Evolutionary conservation across 1,140 invertebrate species (phyloP), one percentile per base, ranked within the genome.

Genomic region (Drosophila orosa): DNA sequence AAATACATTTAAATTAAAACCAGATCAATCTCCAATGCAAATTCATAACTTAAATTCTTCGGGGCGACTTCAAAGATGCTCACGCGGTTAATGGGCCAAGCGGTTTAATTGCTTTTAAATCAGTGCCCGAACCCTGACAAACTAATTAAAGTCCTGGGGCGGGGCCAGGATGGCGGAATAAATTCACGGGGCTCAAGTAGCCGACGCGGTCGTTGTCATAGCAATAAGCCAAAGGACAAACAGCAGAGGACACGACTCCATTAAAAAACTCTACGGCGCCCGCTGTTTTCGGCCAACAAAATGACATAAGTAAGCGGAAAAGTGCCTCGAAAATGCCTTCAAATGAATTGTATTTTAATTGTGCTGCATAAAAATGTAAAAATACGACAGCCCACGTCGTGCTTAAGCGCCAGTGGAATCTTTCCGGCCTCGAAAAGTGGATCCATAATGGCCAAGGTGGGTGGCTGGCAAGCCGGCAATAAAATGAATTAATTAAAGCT

Each of bases 271-370:
- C 74, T 33, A 66, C 50, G 50, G 39, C 19, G 17, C 17, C 15
- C 45, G 24, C 24, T n/a, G 42, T 45, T 31, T 58, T 63, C 27
- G 39, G 22, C 13, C 44, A 25, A 40, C n/a, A 44, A 58, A 65
- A 42, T 63, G 48, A 71, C 66, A 65, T 52, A 75, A 78, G 48
- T 48, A 62, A 47, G 61, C 47, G 65, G n/a, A 66, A 66, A 74
- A 54, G 44, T 55, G 55, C 42, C 74, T 25, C 44, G 42, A 59
- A 31, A 71, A 71, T 31, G 40, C 67, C 62, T 27, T 22, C 52
- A 75, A 85, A 72, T 78, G 60, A 81, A 81, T 87, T 85, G 78
- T 87, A 60, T 87, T 87, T 85, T 85, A 82, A 85, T 85, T 85
- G 69, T 75, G 55, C 50, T 54, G 58, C 66, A 58, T 31, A 71